phyloP scores from a whole-genome alignment of 2,888 invertebrate species.

The Pachydiplax longipennis region DNA sequence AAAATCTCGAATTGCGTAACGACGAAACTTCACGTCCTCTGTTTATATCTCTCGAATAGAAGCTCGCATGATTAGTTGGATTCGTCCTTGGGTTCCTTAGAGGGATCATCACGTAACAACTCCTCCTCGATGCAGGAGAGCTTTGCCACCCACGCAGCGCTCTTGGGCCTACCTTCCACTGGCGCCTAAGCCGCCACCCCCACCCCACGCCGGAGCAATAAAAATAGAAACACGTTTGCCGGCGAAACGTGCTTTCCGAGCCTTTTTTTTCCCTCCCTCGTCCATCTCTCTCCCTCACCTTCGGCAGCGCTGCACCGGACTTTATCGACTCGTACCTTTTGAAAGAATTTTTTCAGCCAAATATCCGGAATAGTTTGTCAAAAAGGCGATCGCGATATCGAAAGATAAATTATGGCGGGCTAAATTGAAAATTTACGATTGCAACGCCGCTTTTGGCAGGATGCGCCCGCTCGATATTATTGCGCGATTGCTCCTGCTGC shows the following conservation, averaged over 20 bases:
- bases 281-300: background rate
- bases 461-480: too few relatives aligned
- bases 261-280: background rate
- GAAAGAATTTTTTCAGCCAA: background rate
- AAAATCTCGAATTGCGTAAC: too few relatives aligned
- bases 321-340: background rate
- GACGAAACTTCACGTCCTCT: too few relatives aligned
- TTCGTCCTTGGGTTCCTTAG: constrained; percentile 22
- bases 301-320: background rate
- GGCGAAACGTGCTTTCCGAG: constrained; percentile 20
- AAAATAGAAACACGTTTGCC: constrained; percentile 43
- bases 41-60: too few relatives aligned
- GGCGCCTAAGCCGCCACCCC: constrained; percentile 1
- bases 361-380: background rate
- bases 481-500: too few relatives aligned
- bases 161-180: background rate
- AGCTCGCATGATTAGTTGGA: background rate
- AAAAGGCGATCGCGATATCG: too few relatives aligned
- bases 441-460: too few relatives aligned
- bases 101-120: constrained; percentile 7
- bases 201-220: constrained; percentile 3
- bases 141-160: background rate
- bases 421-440: too few relatives aligned
- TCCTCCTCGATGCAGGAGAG: constrained; percentile 5
- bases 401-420: too few relatives aligned